Percentiles rank a stretch among this genome's conserved stretches.
Evolutionary conservation across 2,888 invertebrate species (phyloP).

Genomic region (Tupiocoris notatus): DNA sequence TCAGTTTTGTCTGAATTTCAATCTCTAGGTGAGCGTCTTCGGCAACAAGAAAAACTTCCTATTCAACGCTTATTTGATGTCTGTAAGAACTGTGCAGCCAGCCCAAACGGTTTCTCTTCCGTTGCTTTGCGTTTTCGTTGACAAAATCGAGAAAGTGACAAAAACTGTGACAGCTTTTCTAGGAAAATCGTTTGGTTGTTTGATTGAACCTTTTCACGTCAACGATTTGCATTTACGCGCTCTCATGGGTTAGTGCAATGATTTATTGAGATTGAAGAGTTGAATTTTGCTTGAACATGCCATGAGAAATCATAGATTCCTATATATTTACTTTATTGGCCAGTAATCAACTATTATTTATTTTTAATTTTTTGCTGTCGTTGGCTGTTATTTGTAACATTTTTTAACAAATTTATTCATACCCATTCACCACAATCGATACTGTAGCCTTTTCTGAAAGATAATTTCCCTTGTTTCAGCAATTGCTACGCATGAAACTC

Average conservation of each 20-base stretch:
- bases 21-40: not conserved
- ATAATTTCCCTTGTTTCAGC: too few relatives aligned
- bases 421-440: too few relatives aligned
- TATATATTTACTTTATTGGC: too few relatives aligned
- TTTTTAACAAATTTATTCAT: too few relatives aligned
- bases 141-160: not conserved
- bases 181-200: not conserved
- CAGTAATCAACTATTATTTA: too few relatives aligned
- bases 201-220: not conserved
- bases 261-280: too few relatives aligned
- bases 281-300: too few relatives aligned
- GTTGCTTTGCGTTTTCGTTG: not conserved
- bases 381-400: too few relatives aligned
- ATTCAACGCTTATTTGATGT: not conserved
- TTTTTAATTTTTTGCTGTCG: too few relatives aligned
- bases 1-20: too few relatives aligned
- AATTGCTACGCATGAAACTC: not conserved
- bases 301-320: too few relatives aligned
- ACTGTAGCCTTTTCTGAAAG: too few relatives aligned
- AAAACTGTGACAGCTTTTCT: not conserved
- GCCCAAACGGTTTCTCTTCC: not conserved
- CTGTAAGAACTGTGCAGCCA: not conserved
- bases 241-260: not conserved
- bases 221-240: not conserved
- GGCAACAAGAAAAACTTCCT: not conserved